phyloP scores from a whole-genome alignment of 2,797 vertebrate species.

The Masticophis lateralis region DNA sequence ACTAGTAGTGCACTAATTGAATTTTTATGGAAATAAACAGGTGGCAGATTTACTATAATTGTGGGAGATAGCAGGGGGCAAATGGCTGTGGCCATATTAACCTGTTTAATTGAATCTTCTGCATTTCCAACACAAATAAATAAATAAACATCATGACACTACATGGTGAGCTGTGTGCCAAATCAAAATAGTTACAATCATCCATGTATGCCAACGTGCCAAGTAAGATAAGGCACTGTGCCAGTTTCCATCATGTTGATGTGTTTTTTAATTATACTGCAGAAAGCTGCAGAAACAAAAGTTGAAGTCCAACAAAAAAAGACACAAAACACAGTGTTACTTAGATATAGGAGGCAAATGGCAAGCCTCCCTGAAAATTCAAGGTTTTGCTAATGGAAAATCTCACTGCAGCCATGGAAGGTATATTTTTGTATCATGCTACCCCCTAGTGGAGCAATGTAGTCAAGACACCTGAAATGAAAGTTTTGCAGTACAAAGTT shows the following conservation, averaged over 20 bases:
- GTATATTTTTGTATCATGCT: conserved; percentile 40
- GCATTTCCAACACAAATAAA: conserved; percentile 35
- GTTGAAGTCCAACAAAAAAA: conserved; percentile 42
- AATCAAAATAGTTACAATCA: conserved; percentile 74
- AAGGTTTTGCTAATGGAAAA: background rate
- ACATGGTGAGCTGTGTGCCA: conserved; percentile 69
- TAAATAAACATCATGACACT: conserved; percentile 46
- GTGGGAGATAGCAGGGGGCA: conserved; percentile 61
- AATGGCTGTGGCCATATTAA: conserved; percentile 71
- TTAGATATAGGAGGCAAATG: background rate
- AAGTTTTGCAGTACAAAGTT: conserved; percentile 17
- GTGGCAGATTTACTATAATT: conserved; percentile 75
- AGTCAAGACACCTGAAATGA: conserved; percentile 20
- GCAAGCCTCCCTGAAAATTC: background rate
- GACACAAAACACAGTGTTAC: background rate
- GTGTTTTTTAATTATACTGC: conserved; percentile 70
- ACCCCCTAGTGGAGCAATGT: conserved; percentile 7
- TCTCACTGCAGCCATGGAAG: accelerated
- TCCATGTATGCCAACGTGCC: conserved; percentile 53
- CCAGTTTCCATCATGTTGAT: conserved; percentile 59
- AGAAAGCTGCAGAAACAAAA: conserved; percentile 57
- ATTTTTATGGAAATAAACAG: conserved; percentile 83
- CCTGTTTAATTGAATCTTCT: conserved; percentile 74
- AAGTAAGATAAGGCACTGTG: conserved; percentile 51
- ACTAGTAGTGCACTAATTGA: conserved; percentile 74